Conservation (phyloP, 2,113 vertebrate species). For the Actinemys pallida region DNA sequence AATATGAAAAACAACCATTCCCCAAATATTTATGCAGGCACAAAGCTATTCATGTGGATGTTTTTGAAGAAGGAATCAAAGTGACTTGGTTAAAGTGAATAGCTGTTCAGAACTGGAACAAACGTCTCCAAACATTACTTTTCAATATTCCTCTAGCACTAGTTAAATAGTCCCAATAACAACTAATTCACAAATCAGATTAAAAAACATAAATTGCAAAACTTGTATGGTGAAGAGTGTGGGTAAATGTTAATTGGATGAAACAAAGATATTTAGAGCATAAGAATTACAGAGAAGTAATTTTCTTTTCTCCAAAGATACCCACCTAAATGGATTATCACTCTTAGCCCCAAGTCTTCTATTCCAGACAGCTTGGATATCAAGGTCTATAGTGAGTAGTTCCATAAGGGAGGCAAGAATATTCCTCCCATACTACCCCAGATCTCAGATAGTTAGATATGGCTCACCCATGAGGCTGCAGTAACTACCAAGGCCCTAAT, state of each 20-base stretch:
- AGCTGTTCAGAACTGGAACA: slow-evolving; percentile 2
- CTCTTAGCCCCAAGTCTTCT: background rate
- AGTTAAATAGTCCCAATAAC: background rate
- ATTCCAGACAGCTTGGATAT: background rate
- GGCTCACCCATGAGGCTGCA: background rate
- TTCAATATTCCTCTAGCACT: background rate
- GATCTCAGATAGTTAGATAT: fast-evolving
- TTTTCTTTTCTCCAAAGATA: background rate
- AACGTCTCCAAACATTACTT: background rate
- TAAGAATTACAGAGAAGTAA: slow-evolving; percentile 15
- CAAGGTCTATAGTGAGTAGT: background rate
- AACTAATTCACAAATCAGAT: background rate
- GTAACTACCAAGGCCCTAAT: background rate
- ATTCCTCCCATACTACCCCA: background rate
- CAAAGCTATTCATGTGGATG: background rate
- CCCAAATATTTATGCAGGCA: background rate
- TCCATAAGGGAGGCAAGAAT: background rate
- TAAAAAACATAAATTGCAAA: background rate
- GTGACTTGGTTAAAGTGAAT: slow-evolving; percentile 36
- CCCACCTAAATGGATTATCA: background rate
- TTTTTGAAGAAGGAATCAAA: slow-evolving; percentile 30
- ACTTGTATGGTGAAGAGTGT: background rate
- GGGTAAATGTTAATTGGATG: background rate
- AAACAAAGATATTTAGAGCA: background rate
- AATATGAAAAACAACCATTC: slow-evolving; percentile 40